Conservation (phyloP, 2,888 invertebrate genomes). For the Sphaerophoria rueppellii region DNA sequence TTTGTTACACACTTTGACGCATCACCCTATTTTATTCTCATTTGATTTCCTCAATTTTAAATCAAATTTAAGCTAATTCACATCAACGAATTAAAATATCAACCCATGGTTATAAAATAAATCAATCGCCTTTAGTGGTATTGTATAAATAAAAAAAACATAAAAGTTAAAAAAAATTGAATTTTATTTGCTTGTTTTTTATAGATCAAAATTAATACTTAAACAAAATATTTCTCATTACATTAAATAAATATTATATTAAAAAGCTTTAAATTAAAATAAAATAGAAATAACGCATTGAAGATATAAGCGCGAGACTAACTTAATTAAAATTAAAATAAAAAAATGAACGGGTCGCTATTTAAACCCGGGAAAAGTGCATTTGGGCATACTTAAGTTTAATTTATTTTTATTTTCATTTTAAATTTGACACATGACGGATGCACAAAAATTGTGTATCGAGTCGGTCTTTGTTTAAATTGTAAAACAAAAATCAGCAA, state of each 20-base stretch:
- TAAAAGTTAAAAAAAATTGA: conserved; percentile 12
- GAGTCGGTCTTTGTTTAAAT: conserved; percentile 21
- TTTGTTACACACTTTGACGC: not conserved
- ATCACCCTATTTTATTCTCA: not conserved
- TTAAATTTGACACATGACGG: not conserved
- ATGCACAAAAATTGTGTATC: conserved; percentile 16
- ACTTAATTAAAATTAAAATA: conserved; percentile 12
- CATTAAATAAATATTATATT: conserved; percentile 23
- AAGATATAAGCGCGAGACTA: conserved; percentile 28
- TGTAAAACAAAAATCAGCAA: conserved; percentile 55
- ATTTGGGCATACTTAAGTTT: conserved; percentile 6
- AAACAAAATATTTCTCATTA: conserved; percentile 25
- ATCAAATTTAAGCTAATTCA: conserved; percentile 26
- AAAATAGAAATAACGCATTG: conserved; percentile 29
- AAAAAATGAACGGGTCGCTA: conserved; percentile 1
- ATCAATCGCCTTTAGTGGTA: conserved; percentile 58
- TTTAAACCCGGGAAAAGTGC: conserved; percentile 31
- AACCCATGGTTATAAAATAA: conserved; percentile 69
- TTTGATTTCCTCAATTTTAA: not conserved
- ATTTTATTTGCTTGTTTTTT: conserved; percentile 49
- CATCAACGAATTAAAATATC: conserved; percentile 70
- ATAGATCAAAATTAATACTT: conserved; percentile 12
- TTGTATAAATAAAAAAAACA: conserved; percentile 21
- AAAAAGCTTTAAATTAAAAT: conserved; percentile 61
- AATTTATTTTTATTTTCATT: not conserved